phyloP scores from a whole-genome alignment of 2,113 vertebrate species.

The Prochilodus magdalenae region DNA sequence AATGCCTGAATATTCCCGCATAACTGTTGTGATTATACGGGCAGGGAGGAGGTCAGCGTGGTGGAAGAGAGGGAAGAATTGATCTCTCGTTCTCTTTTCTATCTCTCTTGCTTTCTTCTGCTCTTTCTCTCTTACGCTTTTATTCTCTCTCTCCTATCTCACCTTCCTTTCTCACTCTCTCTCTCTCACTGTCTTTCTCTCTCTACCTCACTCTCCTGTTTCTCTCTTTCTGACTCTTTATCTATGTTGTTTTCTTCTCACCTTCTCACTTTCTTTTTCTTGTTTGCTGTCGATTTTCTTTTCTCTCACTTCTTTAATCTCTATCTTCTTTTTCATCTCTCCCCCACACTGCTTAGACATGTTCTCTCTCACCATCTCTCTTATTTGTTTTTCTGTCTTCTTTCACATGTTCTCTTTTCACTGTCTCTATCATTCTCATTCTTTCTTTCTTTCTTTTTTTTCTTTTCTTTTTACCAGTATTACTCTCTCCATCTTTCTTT shows the following conservation, averaged over 20 bases:
- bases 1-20: conserved; percentile 93
- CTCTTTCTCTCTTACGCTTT: conserved; percentile 53
- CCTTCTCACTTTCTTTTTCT: conserved; percentile 77
- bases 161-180: conserved; percentile 68
- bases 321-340: no score
- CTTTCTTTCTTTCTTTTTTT: conserved; percentile 83
- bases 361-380: no score
- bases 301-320: no score
- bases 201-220: conserved; percentile 36
- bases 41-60: conserved; percentile 92
- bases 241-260: background rate
- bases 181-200: no score
- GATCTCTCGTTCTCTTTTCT: conserved; percentile 88
- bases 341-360: no score
- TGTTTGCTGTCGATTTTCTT: no score
- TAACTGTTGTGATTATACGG: conserved; percentile 93
- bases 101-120: conserved; percentile 74
- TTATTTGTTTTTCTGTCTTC: conserved; percentile 27
- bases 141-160: conserved; percentile 58
- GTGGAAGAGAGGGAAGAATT: conserved; percentile 88
- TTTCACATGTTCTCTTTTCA: conserved; percentile 79
- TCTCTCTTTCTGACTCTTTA: conserved; percentile 70
- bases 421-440: conserved; percentile 71
- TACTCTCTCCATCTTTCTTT: no score
- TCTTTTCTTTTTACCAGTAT: no score